phyloP scores from a whole-genome alignment of 2,113 vertebrate genomes.

The Cepphus grylle region DNA sequence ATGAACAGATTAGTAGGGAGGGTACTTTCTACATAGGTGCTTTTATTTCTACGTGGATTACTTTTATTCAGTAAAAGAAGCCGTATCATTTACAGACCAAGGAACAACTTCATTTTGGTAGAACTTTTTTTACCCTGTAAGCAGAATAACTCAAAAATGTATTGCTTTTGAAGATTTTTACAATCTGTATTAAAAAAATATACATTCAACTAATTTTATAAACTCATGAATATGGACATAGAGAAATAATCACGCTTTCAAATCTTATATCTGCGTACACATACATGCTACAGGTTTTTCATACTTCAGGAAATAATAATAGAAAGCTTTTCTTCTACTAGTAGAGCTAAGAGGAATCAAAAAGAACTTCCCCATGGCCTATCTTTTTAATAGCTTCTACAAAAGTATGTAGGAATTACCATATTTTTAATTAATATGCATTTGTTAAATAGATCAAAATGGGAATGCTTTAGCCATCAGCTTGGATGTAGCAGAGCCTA shows the following conservation, averaged over 20 bases:
- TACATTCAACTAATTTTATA: background rate
- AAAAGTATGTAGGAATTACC: background rate
- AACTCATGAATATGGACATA: background rate
- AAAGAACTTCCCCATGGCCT: background rate
- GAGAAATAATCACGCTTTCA: background rate
- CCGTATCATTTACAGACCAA: background rate
- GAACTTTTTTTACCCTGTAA: background rate
- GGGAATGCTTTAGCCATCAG: constrained; percentile 32
- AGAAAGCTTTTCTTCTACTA: background rate
- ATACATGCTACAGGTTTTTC: background rate
- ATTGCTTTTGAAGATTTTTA: background rate
- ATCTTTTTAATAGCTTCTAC: background rate
- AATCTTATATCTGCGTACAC: background rate
- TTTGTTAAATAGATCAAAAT: constrained; percentile 57
- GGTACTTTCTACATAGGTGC: background rate
- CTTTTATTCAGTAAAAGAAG: background rate
- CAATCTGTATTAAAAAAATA: background rate
- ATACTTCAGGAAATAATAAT: background rate
- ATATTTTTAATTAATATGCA: constrained; percentile 42
- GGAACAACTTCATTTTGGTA: background rate
- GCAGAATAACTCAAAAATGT: background rate
- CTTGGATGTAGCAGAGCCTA: constrained; percentile 15
- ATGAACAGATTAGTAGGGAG: background rate
- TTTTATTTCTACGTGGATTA: background rate
- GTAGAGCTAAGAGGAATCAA: background rate